phyloP scores from a whole-genome alignment of 1,140 invertebrate species.

The Aphidius ervi region DNA sequence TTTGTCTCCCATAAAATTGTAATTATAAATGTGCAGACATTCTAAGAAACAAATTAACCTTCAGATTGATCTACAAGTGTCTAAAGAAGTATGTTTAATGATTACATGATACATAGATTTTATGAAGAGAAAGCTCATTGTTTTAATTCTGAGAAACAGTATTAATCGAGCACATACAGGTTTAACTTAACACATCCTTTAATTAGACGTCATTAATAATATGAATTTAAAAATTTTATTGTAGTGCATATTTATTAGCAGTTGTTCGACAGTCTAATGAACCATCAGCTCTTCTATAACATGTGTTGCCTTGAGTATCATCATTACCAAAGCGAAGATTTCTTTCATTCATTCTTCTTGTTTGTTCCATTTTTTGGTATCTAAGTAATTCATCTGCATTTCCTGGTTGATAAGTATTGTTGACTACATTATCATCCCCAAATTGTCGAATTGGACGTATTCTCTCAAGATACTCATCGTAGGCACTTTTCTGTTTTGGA shows the following conservation, averaged over 20 bases:
- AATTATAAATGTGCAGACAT: neutral
- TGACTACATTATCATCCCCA: too few relatives aligned
- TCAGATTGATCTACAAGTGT: too few relatives aligned
- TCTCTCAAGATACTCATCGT: too few relatives aligned
- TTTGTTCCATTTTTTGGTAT: neutral
- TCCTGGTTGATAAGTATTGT: too few relatives aligned
- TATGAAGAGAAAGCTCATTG: too few relatives aligned
- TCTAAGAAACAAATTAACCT: too few relatives aligned
- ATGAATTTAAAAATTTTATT: neutral
- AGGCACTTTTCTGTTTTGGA: too few relatives aligned
- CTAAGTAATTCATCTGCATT: too few relatives aligned
- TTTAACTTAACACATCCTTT: conserved; percentile 3
- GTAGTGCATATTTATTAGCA: conserved; percentile 5
- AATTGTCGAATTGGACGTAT: too few relatives aligned
- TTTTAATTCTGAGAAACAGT: too few relatives aligned
- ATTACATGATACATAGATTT: too few relatives aligned
- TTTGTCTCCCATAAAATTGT: neutral
- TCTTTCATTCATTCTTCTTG: neutral
- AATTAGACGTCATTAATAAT: neutral
- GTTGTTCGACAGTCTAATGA: conserved; percentile 14
- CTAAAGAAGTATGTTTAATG: too few relatives aligned
- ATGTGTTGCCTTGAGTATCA: conserved; percentile 16
- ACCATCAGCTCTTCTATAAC: conserved; percentile 18
- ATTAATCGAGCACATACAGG: conserved; percentile 5
- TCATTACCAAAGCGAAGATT: neutral